Percentiles rank a stretch among this genome's conserved stretches.
Conservation (phyloP, 2,113 vertebrate species). For the Mormyrus iriodes region DNA sequence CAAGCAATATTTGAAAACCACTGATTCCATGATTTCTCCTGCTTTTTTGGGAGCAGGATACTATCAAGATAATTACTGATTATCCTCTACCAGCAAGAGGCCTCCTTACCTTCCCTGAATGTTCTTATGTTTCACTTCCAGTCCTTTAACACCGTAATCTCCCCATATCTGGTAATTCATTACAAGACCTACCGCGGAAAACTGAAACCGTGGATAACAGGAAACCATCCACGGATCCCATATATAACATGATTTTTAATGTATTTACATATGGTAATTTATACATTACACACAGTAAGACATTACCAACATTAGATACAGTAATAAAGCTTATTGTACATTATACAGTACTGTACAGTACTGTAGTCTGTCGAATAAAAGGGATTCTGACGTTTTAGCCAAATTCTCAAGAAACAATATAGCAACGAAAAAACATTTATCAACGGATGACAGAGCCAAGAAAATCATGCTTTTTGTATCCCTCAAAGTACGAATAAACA, state of each 20-base stretch:
- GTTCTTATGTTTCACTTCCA: neutral
- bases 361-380: neutral
- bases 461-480: neutral
- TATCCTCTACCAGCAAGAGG: neutral
- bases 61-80: neutral
- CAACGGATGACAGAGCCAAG: neutral
- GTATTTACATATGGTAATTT: neutral
- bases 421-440: neutral
- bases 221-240: neutral
- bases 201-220: neutral
- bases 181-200: neutral
- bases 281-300: neutral
- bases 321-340: neutral
- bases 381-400: neutral
- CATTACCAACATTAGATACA: neutral
- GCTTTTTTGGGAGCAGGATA: neutral
- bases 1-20: neutral
- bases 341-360: neutral
- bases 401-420: neutral
- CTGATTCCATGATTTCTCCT: neutral
- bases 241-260: neutral
- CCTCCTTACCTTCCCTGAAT: neutral
- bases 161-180: neutral
- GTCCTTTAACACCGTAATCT: neutral
- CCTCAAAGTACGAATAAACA: neutral